Evolutionary conservation across 37 sponge, comb jelly and placozoan species (phyloP), one percentile per base, ranked within the genome.

Genomic region (Tethya wilhelma): DNA sequence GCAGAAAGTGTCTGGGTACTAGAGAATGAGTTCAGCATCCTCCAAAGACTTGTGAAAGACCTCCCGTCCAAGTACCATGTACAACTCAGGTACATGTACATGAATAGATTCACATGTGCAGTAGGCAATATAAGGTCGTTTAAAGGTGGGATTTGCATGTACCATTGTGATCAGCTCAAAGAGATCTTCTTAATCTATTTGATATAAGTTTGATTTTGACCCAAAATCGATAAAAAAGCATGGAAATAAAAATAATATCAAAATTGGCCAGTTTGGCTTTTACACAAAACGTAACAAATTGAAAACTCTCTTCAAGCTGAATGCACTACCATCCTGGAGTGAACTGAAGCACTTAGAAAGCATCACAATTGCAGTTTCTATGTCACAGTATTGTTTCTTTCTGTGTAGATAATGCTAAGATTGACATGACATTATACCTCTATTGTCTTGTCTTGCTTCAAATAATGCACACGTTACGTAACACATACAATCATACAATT

Each of bases 11-110:
- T 26, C 34, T n/a, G 60, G n/a, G 75, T 38, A 7, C 59, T 75
- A 20, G 56, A 75, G 2, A 75, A 75, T 75, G 75, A 75, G 23
- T 75, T 58, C 42, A 38, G 38, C 58, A 58, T 75, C 38, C 31
- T 59, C 43, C 59, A 38, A n/a, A 9, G 40, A 33, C 75, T 75
- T 5, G 75, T 75, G 9, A 32, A 2, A 1, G 38, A 2, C 12
- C 75, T 75, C 1, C 75, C 75, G 7, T 5, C 2, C 19, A 59
- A 75, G 26, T 75, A 75, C 59, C 20, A 31, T 19, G 30, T 72
- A 1, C 73, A 72, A 28, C 73, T 53, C 8, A 72, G 56, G 73
- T 72, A 49, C 8, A 72, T 31, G 73, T 72, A 49, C 28, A 28
- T 70, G 17, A 37, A 33, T 67, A 67, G 37, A 11, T 7, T 8